phyloP scores from a whole-genome alignment of 2,888 invertebrate species.

The Dynastes hyllus region DNA sequence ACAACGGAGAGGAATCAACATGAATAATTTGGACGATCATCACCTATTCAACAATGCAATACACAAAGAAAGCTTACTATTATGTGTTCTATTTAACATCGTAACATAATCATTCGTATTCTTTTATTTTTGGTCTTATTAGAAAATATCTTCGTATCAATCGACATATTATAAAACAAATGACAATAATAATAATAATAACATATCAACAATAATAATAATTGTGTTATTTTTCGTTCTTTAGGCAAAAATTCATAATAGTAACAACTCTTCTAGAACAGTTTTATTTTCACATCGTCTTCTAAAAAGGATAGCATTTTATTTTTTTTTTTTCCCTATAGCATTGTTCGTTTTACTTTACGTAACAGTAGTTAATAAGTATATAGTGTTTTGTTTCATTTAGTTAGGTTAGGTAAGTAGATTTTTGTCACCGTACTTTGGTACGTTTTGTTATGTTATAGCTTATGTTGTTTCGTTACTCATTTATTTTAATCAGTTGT shows the following conservation, averaged over 20 bases:
- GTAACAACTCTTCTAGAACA: background rate
- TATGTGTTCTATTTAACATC: no score
- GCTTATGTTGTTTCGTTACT: background rate
- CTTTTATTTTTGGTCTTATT: background rate
- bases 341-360: background rate
- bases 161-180: background rate
- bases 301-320: background rate
- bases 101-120: no score
- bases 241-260: constrained; percentile 22
- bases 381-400: background rate
- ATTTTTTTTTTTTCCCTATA: background rate
- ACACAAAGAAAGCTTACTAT: no score
- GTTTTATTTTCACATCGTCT: background rate
- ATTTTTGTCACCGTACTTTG: constrained; percentile 18
- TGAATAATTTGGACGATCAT: no score
- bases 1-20: no score
- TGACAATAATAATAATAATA: constrained; percentile 11
- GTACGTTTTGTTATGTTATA: background rate
- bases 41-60: no score
- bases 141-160: background rate
- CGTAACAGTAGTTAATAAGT: background rate
- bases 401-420: constrained; percentile 6
- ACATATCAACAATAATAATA: constrained; percentile 6
- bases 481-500: background rate
- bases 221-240: background rate